Evolutionary conservation across 2,113 vertebrate genomes (phyloP), one percentile per base, ranked within the genome.

Genomic region (Varanus salvator): DNA sequence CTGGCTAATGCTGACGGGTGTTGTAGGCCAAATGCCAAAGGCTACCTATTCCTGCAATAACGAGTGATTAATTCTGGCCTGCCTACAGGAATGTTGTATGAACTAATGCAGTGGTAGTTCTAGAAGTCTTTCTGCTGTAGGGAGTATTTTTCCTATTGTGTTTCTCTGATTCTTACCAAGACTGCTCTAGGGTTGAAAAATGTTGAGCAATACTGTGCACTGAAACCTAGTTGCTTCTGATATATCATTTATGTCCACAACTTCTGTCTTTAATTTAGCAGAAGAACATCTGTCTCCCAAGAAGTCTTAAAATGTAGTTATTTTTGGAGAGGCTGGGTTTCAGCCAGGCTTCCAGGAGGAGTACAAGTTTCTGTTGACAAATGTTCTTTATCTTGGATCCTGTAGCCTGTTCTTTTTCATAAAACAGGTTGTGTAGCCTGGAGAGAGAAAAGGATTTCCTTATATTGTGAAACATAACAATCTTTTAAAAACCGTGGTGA

Each of bases 241-340:
- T 75, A 64, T 9, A 25, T 83, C 44, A 4, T 88, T 91, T 85
- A 87, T 57, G 69, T 90, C 27, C 76, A 84, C 91, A 93, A 92
- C 64, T 76, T 94, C 86, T 86, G 38, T 75, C 92, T 91, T 77
- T 87, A 85, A 94, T 91, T 93, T 60, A 5, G 75, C 71, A 38
- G 69, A 34, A 48, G 82, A 92, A 90, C 75, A 60, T 90, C 77
- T 90, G 38, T 92, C 94, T 95, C 72, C 90, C 90, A 71, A 89
- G 48, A 50, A 72, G 50, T 52, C 52, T n/a, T 54, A 38, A 92
- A 93, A 85, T 48, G 64, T 72, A 25, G 0, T 34, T 93, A 75
- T 89, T 81, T 85, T 90, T 82, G 17, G 48, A 92, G 31, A 85
- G 75, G 77, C 57, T 87, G 83, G 91, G 82, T 84, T 82, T 80